Evolutionary conservation across 2,797 vertebrate species (phyloP), one percentile per base, ranked within the genome.

Genomic region (Hypotaenidia philippensis): DNA sequence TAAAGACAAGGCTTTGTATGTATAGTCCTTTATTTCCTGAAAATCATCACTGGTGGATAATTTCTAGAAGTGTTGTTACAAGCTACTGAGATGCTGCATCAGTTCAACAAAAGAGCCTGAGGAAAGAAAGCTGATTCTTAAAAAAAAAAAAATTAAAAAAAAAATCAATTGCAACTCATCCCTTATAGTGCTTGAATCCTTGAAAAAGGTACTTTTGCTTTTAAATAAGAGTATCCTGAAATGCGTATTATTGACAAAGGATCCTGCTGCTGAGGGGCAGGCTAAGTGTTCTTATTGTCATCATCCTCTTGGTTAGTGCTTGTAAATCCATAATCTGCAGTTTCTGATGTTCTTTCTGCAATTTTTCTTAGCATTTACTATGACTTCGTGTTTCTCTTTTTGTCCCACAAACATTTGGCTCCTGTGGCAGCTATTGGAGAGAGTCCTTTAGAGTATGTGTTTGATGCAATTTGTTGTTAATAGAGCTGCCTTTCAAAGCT

Each of bases 1-100:
- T 8, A 81, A 86, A 94, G 52, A 26, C 61, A 95, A 88, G 50
- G 60, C 45, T 31, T 87, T 22, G 7, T 87, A 56, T 34, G 27
- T 36, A 13, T 49, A 64, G 64, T 92, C 31, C 72, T 86, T 69
- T 50, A 21, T 75, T 78, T 94, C 41, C 70, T 88, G 64, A 86
- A 87, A 92, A 57, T 38, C 13, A 12, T 89, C 52, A 44, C 63
- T 85, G 55, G 1, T 70, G 27, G 61, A 61, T 92, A 75, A 79
- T 83, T 94, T 94, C 89, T 87, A 68, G 94, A 92, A 96, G 70
- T 69, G 87, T 19, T 27, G 3, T 69, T 90, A 29, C 31, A 65
- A 40, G 32, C 41, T 68, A 41, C 36, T 84, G 57, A 81, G 84
- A 53, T 84, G 49, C 38, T 90, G 18, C 21, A 69, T 90, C 45